These are phyloP conservation scores for Troilus luridus DNA, from an alignment of 2,888 invertebrate species.

Conservation along the genomic window DNA sequence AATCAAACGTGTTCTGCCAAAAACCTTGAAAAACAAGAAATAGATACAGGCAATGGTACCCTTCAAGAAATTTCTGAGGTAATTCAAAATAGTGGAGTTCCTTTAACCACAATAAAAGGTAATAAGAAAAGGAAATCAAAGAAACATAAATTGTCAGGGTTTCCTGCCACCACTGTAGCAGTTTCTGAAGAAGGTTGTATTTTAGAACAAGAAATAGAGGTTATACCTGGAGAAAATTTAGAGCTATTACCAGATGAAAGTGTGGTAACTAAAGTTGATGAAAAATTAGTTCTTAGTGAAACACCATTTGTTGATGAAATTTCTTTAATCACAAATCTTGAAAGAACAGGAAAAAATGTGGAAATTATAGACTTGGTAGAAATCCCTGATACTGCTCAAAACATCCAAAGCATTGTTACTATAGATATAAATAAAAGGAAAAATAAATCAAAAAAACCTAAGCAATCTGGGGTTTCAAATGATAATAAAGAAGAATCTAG, in stretches of 20 bases:
- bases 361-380: neutral
- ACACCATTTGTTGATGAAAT: neutral
- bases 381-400: neutral
- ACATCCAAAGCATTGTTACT: neutral
- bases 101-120: neutral
- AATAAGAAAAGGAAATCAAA: constrained; percentile 17
- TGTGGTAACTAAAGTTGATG: neutral
- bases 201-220: neutral
- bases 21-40: neutral
- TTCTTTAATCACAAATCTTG: neutral
- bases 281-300: neutral
- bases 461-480: neutral
- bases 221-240: neutral
- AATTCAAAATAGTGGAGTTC: neutral
- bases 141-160: neutral
- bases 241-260: neutral
- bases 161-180: neutral
- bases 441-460: neutral
- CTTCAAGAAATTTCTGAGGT: neutral
- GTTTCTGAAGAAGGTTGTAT: neutral
- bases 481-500: neutral
- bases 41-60: neutral
- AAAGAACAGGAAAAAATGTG: neutral
- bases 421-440: neutral
- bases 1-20: neutral